Base-by-base conservation (phyloP, 30 jellyfish, hydroid and myxozoan species). In the Phacellophora camtschatica region DNA sequence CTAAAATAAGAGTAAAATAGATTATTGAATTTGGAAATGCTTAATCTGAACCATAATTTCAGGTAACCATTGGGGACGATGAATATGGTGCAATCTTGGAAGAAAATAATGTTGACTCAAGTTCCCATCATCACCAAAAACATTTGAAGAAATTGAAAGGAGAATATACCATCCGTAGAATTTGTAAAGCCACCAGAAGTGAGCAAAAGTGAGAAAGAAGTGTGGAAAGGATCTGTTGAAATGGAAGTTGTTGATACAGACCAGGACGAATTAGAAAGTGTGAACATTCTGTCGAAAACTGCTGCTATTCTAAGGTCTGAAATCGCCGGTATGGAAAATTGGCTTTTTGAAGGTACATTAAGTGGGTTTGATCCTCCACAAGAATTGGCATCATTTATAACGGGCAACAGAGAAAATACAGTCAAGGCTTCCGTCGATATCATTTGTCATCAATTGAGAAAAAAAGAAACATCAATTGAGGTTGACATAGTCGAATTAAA, bases 291-390 rank as follows among this genome's bases (percentile, higher is more conserved):
- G 57, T 65, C 61, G 11, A 13, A 57, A 57, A 65, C 61, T 28
- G 79, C 79, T 19, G 11, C 61, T 39, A 39, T 65, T 16, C 66
- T 65, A 31, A 65, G 61, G 33, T 65, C 29, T 32, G 61, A 65
- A 39, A 32, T 65, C 18, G 29, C 30, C 12, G n/a, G 34, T 16
- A 39, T 23, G 33, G 79, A 32, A 65, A 65, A 65, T 16, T 65
- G 79, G 79, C 57, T 34, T 34, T 65, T 65, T 35, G 58, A 65
- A 65, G 79, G 79, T 5, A 27, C 79, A 65, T 34, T 65, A 39
- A 35, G 25, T 28, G 79, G 61, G 19, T 39, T 65, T 19, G 79
- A 32, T 34, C 61, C 61, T 34, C 79, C 79, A 16, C 29, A 65
- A 32, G 25, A 25, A 65, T 65, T 65, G 79, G 61, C 79, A 34